A percentile compares a stretch with the other conserved stretches of the same genome.
Conservation (phyloP, 2,888 invertebrate species). For the Pyrgus malvae region DNA sequence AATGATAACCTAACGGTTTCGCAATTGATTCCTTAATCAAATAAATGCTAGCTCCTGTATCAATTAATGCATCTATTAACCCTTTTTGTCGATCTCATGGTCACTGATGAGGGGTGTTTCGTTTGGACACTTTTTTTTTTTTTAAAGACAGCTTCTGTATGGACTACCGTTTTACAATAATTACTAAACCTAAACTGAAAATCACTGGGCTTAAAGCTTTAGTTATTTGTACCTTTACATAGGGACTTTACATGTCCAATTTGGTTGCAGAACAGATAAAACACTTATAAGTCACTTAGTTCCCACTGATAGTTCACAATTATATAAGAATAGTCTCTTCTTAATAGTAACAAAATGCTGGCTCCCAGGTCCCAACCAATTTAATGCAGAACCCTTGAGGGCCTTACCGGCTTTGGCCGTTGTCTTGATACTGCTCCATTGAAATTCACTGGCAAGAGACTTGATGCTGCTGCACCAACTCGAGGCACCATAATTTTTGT, state of each 20-base stretch:
- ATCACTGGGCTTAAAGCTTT: background rate
- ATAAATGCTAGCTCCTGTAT: constrained; percentile 36
- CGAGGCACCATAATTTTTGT: constrained; percentile 29
- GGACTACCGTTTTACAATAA: constrained; percentile 32
- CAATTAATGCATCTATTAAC: background rate
- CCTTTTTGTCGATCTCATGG: background rate
- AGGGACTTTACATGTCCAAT: background rate
- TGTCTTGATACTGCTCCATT: constrained; percentile 29
- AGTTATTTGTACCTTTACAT: background rate
- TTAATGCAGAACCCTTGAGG: constrained; percentile 35
- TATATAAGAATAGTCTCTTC: background rate
- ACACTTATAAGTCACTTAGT: background rate
- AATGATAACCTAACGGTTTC: constrained; percentile 14
- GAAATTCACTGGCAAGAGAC: constrained; percentile 27
- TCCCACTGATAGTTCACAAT: background rate
- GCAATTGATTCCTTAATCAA: constrained; percentile 33
- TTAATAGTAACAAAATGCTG: constrained; percentile 18
- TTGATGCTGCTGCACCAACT: constrained; percentile 36
- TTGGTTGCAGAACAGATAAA: background rate
- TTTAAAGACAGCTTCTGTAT: constrained; percentile 23
- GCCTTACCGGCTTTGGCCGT: constrained; percentile 38
- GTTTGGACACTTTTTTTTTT: background rate
- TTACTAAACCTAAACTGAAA: constrained; percentile 27
- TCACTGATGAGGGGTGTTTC: background rate
- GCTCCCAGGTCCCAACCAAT: constrained; percentile 32